phyloP scores from a whole-genome alignment of 64 coral and sea anemone genomes.

The Acropora tenuis region DNA sequence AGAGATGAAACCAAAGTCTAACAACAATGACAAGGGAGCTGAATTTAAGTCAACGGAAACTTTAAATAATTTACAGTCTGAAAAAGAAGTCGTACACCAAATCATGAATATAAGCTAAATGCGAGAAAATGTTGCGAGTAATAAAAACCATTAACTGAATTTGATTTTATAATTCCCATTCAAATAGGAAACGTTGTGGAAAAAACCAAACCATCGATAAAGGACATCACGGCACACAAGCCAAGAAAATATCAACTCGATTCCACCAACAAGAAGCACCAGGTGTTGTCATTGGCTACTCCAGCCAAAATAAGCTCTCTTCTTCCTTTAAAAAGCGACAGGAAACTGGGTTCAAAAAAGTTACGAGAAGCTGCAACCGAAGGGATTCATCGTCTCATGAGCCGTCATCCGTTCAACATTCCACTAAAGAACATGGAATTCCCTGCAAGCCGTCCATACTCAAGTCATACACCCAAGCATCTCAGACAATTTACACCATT shows the following conservation, averaged over 20 bases:
- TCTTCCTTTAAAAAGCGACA: slow-evolving; percentile 16
- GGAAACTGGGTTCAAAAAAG: slow-evolving; percentile 36
- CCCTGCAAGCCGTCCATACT: neutral
- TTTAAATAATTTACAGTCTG: no score
- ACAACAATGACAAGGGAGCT: no score
- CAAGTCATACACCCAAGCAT: slow-evolving; percentile 10
- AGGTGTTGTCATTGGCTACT: slow-evolving; percentile 17
- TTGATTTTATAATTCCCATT: neutral
- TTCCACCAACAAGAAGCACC: slow-evolving; percentile 18
- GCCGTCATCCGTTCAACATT: slow-evolving; percentile 21
- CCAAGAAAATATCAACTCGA: neutral
- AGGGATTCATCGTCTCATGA: slow-evolving; percentile 37
- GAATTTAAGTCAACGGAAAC: no score
- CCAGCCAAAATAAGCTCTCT: slow-evolving; percentile 28
- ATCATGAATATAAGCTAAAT: no score
- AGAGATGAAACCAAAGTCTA: no score
- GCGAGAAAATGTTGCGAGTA: no score
- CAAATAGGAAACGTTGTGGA: neutral
- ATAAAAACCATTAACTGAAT: no score
- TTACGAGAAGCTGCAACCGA: neutral
- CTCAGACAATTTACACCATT: slow-evolving; percentile 6
- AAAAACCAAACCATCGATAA: neutral
- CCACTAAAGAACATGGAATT: slow-evolving; percentile 14
- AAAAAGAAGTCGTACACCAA: no score
- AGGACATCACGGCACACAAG: neutral